These are phyloP conservation scores for Paguma larvata DNA, from an alignment of 2,797 vertebrate species.

Conservation along the genomic window DNA sequence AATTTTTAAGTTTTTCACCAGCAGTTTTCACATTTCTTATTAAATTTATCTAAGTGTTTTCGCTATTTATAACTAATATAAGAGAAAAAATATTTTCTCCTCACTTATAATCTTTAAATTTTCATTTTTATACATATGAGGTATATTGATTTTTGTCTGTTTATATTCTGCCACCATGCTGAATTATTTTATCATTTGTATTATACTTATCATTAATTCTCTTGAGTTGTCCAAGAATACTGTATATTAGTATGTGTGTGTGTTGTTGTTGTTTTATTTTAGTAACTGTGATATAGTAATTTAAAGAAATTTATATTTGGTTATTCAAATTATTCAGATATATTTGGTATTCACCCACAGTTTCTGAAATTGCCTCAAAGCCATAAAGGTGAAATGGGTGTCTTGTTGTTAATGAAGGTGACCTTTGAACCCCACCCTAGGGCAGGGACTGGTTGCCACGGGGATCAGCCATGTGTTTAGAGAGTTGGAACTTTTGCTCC, in stretches of 20 bases:
- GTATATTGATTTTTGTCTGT: background rate
- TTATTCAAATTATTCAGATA: background rate
- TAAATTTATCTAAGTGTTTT: background rate
- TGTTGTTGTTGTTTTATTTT: background rate
- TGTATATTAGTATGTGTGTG: background rate
- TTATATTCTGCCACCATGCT: background rate
- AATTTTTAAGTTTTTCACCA: background rate
- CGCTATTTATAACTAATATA: background rate
- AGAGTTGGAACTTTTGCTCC: too few relatives aligned
- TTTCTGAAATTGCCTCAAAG: background rate
- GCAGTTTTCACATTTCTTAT: background rate
- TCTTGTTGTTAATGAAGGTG: background rate
- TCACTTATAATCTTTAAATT: background rate
- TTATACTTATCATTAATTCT: background rate
- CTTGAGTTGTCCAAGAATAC: background rate
- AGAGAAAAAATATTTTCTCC: background rate
- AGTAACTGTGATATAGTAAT: background rate
- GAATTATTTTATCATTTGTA: background rate
- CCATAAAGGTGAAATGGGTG: background rate
- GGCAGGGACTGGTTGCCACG: background rate
- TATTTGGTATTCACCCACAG: background rate
- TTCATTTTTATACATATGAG: background rate
- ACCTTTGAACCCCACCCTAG: background rate
- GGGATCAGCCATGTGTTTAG: background rate
- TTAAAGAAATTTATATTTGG: too few relatives aligned